Conservation (phyloP, 2,797 vertebrate species). For the Oreochromis grahami region DNA sequence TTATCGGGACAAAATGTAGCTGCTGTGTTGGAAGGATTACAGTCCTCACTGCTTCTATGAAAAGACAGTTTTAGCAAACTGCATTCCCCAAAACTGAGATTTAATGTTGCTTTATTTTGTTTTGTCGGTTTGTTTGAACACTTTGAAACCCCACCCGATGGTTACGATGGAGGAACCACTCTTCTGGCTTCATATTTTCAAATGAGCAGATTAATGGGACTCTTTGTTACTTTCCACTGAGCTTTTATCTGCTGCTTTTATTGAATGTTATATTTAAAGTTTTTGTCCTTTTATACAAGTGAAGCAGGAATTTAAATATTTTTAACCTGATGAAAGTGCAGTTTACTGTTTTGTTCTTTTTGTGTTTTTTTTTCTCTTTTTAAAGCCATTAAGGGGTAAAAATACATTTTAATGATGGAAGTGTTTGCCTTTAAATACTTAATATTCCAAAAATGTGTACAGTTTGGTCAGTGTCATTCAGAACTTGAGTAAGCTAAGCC, state of each 20-base stretch:
- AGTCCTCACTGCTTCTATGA: not conserved
- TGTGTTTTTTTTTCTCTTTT: not conserved
- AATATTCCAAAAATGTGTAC: not conserved
- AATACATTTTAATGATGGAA: not conserved
- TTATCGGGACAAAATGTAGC: constrained; percentile 21
- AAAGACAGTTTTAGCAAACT: constrained; percentile 12
- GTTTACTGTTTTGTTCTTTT: not conserved
- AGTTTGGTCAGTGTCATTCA: not conserved
- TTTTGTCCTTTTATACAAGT: constrained; percentile 8
- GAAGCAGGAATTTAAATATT: not conserved
- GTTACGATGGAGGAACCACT: constrained; percentile 27
- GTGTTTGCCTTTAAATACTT: not conserved
- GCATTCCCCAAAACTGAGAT: constrained; percentile 14
- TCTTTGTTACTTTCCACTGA: constrained; percentile 20
- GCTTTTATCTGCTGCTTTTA: constrained; percentile 26
- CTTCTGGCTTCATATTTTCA: constrained; percentile 24
- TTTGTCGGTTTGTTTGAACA: constrained; percentile 55
- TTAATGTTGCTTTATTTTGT: constrained; percentile 8
- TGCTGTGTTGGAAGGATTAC: constrained; percentile 23
- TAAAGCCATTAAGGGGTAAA: not conserved
- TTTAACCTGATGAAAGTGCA: not conserved
- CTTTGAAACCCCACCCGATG: constrained; percentile 60
- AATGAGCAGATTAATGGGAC: not conserved
- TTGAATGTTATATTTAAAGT: constrained; percentile 48
- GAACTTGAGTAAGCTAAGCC: not conserved